These are phyloP conservation scores for Ptilorrhoa leucosticta DNA, from an alignment of 2,113 vertebrate genomes.

Conservation along the genomic window DNA sequence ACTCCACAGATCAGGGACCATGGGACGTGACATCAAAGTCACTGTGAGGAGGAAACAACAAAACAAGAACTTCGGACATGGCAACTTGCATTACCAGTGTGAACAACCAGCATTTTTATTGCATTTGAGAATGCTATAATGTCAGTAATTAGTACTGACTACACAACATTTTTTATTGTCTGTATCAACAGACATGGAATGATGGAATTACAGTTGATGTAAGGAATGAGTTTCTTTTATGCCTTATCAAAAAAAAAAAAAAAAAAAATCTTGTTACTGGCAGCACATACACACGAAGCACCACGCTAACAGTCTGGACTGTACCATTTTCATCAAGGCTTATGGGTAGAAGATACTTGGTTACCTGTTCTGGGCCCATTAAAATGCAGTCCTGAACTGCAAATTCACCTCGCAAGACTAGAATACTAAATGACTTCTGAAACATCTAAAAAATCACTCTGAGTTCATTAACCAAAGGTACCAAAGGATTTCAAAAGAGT, in stretches of 20 bases:
- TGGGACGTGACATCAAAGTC: neutral
- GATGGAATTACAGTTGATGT: slow-evolving; percentile 92
- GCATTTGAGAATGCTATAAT: slow-evolving; percentile 94
- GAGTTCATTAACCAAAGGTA: slow-evolving; percentile 61
- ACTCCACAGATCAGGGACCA: neutral
- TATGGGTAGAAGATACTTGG: slow-evolving; percentile 59
- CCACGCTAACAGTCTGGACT: slow-evolving; percentile 77
- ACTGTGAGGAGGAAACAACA: neutral
- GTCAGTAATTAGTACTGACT: slow-evolving; percentile 91
- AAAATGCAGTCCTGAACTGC: slow-evolving; percentile 29
- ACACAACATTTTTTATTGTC: slow-evolving; percentile 92
- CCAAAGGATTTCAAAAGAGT: slow-evolving; percentile 59
- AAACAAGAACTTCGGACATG: slow-evolving; percentile 68
- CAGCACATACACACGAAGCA: slow-evolving; percentile 82
- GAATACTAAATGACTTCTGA: slow-evolving; percentile 49
- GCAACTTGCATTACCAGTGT: slow-evolving; percentile 79
- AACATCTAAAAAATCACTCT: slow-evolving; percentile 56
- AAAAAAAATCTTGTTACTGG: slow-evolving; percentile 73
- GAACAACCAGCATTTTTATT: slow-evolving; percentile 98
- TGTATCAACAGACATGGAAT: slow-evolving; percentile 93
- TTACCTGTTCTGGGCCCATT: slow-evolving; percentile 51
- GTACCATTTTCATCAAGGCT: slow-evolving; percentile 74
- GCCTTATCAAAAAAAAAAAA: slow-evolving; percentile 77
- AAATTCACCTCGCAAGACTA: slow-evolving; percentile 62
- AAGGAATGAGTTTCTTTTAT: slow-evolving; percentile 90